A percentile compares a stretch with the other conserved stretches of the same genome.
These are phyloP conservation scores for Epinotia ramella DNA, from an alignment of 2,888 invertebrate species.

Conservation along the genomic window DNA sequence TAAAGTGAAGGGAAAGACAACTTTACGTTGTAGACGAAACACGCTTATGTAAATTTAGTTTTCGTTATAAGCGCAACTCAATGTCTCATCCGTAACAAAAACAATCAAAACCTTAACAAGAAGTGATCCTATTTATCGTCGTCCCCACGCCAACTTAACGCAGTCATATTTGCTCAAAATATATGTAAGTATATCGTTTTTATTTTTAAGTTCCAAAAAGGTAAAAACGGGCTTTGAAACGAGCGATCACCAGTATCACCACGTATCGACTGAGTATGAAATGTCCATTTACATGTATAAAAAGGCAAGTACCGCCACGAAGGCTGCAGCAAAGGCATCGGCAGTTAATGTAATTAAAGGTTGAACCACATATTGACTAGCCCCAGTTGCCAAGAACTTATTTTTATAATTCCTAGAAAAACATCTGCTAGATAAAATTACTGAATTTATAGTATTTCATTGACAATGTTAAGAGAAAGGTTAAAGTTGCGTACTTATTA, in stretches of 20 bases:
- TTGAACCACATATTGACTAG: slow-evolving; percentile 9
- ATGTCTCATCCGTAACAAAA: not conserved
- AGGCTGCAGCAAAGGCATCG: too few species aligned
- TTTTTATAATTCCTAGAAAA: slow-evolving; percentile 13
- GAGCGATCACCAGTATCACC: not conserved
- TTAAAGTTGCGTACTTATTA: not conserved
- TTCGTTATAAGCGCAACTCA: not conserved
- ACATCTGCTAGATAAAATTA: slow-evolving; percentile 7
- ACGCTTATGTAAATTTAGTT: not conserved
- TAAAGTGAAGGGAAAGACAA: slow-evolving; percentile 55
- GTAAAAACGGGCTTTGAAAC: not conserved
- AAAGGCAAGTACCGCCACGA: not conserved
- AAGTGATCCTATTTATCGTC: not conserved
- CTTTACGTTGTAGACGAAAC: not conserved
- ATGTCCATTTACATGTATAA: not conserved
- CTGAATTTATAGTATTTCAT: too few species aligned
- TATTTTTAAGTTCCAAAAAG: not conserved
- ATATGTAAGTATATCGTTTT: not conserved
- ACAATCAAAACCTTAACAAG: not conserved
- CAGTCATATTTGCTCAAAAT: not conserved
- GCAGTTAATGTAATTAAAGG: slow-evolving; percentile 20
- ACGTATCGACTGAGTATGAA: not conserved
- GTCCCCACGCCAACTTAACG: not conserved
- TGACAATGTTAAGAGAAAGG: not conserved
- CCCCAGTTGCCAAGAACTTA: not conserved